Conservation (phyloP, 2,888 invertebrate species). For the Tyria jacobaeae region DNA sequence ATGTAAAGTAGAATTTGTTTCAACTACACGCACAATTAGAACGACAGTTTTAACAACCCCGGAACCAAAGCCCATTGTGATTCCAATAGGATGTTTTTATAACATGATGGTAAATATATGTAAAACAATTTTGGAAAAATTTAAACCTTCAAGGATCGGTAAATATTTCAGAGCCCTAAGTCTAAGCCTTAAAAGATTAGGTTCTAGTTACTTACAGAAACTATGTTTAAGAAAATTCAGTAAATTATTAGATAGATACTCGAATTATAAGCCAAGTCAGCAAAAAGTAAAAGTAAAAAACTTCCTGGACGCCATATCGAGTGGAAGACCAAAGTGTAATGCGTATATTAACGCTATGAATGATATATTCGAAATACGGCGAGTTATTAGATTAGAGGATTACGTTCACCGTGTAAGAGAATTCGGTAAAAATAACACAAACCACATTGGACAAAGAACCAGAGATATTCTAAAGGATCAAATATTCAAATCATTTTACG, state of each 20-base stretch:
- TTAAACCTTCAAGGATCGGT: constrained; percentile 46
- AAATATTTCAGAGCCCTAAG: constrained; percentile 60
- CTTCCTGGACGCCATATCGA: constrained; percentile 56
- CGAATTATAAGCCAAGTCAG: constrained; percentile 46
- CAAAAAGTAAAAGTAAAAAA: constrained; percentile 52
- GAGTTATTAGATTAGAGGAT: constrained; percentile 62
- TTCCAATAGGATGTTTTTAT: constrained; percentile 63
- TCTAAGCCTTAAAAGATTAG: constrained; percentile 54
- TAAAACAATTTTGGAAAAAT: constrained; percentile 55
- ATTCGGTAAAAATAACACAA: constrained; percentile 52
- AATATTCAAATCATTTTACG: constrained; percentile 56
- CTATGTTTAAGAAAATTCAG: constrained; percentile 55
- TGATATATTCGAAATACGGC: constrained; percentile 52
- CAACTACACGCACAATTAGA: neutral
- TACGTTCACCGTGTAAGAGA: constrained; percentile 64
- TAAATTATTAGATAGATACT: constrained; percentile 52
- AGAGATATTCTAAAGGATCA: constrained; percentile 54
- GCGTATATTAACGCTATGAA: constrained; percentile 64
- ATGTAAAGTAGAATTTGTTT: neutral
- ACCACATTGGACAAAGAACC: constrained; percentile 57
- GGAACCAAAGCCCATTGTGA: constrained; percentile 19
- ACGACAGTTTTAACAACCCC: constrained; percentile 15
- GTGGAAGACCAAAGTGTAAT: constrained; percentile 52
- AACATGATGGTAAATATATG: constrained; percentile 67
- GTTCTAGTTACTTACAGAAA: constrained; percentile 53